Conservation (phyloP, 2,888 invertebrate species). For the Hoplodrina ambigua region DNA sequence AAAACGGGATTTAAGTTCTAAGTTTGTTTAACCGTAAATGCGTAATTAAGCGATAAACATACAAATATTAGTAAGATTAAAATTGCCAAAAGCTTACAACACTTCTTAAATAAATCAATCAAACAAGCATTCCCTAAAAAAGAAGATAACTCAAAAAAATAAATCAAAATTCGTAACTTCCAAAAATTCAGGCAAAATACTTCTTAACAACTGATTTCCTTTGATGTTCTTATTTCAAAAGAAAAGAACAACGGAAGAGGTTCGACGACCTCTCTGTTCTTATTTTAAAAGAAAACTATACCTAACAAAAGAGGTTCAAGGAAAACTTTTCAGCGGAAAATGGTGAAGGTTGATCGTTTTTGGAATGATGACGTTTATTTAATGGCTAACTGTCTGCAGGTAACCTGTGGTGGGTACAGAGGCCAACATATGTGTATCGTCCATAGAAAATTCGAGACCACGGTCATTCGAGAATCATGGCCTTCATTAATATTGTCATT, state of each 20-base stretch:
- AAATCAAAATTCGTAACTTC: too few relatives aligned
- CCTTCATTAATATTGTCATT: slow-evolving; percentile 22
- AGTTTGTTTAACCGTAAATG: too few relatives aligned
- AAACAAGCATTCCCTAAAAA: too few relatives aligned
- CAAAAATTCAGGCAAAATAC: too few relatives aligned
- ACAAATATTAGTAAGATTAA: too few relatives aligned
- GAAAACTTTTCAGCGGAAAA: not conserved
- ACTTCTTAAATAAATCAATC: too few relatives aligned
- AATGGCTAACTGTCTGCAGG: not conserved
- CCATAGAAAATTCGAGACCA: slow-evolving; percentile 27
- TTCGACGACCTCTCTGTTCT: not conserved
- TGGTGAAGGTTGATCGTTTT: not conserved
- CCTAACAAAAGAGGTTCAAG: not conserved
- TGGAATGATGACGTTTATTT: not conserved
- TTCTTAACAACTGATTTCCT: not conserved
- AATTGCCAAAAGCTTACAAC: too few relatives aligned
- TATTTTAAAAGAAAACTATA: not conserved
- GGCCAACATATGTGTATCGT: not conserved
- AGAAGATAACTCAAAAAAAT: too few relatives aligned
- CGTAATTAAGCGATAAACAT: too few relatives aligned
- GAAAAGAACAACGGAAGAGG: not conserved
- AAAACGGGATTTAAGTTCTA: too few relatives aligned
- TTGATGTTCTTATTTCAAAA: slow-evolving; percentile 10
- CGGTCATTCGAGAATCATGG: slow-evolving; percentile 15
- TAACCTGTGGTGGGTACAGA: slow-evolving; percentile 1